Evolutionary conservation across 2,888 invertebrate genomes (phyloP).

Genomic region (Drosophila tripunctata): DNA sequence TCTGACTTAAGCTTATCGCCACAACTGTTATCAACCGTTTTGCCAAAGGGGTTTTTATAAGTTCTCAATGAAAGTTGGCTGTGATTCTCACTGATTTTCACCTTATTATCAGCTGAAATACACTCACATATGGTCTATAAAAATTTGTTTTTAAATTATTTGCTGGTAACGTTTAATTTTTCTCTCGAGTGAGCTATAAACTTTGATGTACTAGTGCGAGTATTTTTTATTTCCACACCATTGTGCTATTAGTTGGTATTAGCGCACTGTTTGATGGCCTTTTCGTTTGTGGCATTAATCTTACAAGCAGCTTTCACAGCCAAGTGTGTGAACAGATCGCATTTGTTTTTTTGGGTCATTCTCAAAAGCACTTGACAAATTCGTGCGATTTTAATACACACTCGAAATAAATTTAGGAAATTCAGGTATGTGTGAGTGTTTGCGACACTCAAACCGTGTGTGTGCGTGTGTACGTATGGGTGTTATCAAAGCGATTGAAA

Average conservation of each 20-base stretch:
- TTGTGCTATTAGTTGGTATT: constrained; percentile 16
- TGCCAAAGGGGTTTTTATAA: constrained; percentile 1
- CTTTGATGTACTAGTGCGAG: neutral
- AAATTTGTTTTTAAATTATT: neutral
- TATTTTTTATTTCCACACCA: constrained; percentile 1
- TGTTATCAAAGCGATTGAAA: constrained; percentile 76
- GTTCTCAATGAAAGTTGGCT: constrained; percentile 15
- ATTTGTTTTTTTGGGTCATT: constrained; percentile 73
- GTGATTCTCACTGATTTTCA: constrained; percentile 21
- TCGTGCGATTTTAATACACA: constrained; percentile 65
- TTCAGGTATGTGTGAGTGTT: neutral
- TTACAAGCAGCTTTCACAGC: constrained; percentile 29
- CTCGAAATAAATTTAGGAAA: constrained; percentile 61
- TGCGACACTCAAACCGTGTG: neutral
- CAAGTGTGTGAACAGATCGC: neutral
- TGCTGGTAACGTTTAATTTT: neutral
- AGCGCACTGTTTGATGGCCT: constrained; percentile 11
- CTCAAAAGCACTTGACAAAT: constrained; percentile 53
- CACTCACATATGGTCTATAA: neutral
- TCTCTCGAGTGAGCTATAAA: neutral
- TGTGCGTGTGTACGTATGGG: constrained; percentile 23
- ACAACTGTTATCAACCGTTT: constrained; percentile 31
- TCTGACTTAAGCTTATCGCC: constrained; percentile 36
- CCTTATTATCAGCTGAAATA: neutral
- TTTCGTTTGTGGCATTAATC: constrained; percentile 31